Percentiles rank a stretch among this genome's conserved stretches.
These are phyloP conservation scores for Hipparchia sbordonii DNA, from an alignment of 2,888 invertebrate genomes.

Conservation along the genomic window DNA sequence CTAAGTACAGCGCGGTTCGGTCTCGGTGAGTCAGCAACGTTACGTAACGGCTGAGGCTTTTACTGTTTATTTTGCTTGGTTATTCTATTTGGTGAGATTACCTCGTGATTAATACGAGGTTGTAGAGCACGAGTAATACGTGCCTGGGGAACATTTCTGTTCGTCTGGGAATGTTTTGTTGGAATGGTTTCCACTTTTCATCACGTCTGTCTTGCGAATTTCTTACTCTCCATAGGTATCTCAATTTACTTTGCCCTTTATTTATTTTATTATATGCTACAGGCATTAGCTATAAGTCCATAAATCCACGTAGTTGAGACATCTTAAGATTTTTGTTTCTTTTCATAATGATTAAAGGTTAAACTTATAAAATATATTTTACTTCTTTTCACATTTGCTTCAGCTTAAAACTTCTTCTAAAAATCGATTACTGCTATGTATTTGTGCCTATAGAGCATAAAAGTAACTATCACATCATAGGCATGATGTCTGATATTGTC, in stretches of 20 bases:
- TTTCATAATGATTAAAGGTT: too few relatives aligned
- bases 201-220: background rate
- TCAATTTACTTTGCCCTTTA: background rate
- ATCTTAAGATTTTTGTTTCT: too few relatives aligned
- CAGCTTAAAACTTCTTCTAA: too few relatives aligned
- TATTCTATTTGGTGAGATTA: constrained; percentile 64
- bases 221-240: background rate
- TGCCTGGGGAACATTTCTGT: constrained; percentile 17
- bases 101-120: constrained; percentile 53
- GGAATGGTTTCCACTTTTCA: constrained; percentile 19
- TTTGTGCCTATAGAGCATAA: too few relatives aligned
- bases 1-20: constrained; percentile 28
- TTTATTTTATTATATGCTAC: too few relatives aligned
- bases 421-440: too few relatives aligned
- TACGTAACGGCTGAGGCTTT: constrained; percentile 59
- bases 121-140: constrained; percentile 34
- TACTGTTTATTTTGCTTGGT: constrained; percentile 48
- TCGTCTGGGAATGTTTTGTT: constrained; percentile 30
- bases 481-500: too few relatives aligned
- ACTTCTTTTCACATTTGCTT: too few relatives aligned
- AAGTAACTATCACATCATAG: too few relatives aligned
- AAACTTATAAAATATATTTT: too few relatives aligned
- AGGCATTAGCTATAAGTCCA: too few relatives aligned
- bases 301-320: too few relatives aligned
- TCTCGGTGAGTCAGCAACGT: constrained; percentile 55